phyloP scores from a whole-genome alignment of 2,888 invertebrate genomes.

The Nasonovia ribisnigri region DNA sequence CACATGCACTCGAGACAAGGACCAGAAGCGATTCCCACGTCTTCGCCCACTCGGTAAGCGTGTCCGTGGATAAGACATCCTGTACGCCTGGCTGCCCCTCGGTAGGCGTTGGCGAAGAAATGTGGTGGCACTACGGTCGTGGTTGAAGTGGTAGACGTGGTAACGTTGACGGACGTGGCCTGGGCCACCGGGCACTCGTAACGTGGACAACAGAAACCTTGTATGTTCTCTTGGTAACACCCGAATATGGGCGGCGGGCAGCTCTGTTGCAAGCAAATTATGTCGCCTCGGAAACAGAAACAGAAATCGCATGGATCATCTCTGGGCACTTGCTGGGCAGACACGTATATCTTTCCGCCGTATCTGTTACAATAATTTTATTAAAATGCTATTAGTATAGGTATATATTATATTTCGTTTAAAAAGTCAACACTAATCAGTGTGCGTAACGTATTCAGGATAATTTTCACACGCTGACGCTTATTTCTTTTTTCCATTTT shows the following conservation, averaged over 20 bases:
- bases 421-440: no score
- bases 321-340: conserved; percentile 93
- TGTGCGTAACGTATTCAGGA: no score
- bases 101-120: conserved; percentile 83
- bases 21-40: conserved; percentile 87
- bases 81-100: conserved; percentile 80
- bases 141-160: conserved; percentile 89
- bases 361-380: conserved; percentile 71
- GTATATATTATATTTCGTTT: background rate
- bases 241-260: conserved; percentile 94
- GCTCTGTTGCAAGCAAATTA: conserved; percentile 94
- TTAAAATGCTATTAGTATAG: background rate
- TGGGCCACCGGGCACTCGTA: conserved; percentile 94
- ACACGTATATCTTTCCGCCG: conserved; percentile 92
- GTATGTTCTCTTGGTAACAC: conserved; percentile 92
- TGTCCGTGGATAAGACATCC: conserved; percentile 90
- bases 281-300: conserved; percentile 96
- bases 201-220: conserved; percentile 94
- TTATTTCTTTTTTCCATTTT: no score
- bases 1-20: conserved; percentile 96
- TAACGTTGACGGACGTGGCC: conserved; percentile 84
- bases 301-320: conserved; percentile 97
- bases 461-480: no score
- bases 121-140: conserved; percentile 88
- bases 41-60: conserved; percentile 88